Base-by-base conservation (phyloP, 2,888 invertebrate genomes). In the Druceiella hillmani region DNA sequence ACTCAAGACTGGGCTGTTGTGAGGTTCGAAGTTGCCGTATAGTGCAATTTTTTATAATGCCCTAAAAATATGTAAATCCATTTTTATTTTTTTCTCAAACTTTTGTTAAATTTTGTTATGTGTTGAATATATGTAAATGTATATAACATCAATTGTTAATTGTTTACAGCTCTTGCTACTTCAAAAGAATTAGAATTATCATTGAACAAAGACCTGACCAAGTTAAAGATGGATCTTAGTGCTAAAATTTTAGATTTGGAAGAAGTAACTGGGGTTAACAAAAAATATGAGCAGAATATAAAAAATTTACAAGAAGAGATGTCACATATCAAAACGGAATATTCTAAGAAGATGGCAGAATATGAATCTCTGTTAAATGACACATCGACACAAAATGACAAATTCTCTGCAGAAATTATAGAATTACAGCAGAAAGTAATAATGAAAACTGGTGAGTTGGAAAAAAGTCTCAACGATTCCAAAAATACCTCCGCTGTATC, bases 191-290 rank as follows among this genome's bases (percentile, higher is more conserved):
- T 67, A 33, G 72, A 71, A 58, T 60, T 72, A 6, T 66, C 61
- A 42, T 56, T 67, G 11, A 71, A 68, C 45, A 72, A 72, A 54
- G 71, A 73, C 56, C 59, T 73, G 14, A 72, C 71, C 13, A 71
- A 74, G 55, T 54, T 72, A 15, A 70, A 66, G 60, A 69, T 67
- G 68, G 72, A 73, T 58, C 59, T 74, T 12, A 78, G 75, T 56
- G 66, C 68, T 41, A 76, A 71, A 65, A 57, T 66, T 41, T 59
- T 67, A 53, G 77, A 78, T 53, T 53, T 74, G 44, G 76, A 77
- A 58, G 66, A 66, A 47, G 49, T 63, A 38, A 61, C 63, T 53
- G 74, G 73, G 45, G 52, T 52, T 3, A 64, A 66, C 47, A 64
- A 56, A 45, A 70, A 66, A 53, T 61, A 64, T 44, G 70, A 71